phyloP scores from a whole-genome alignment of 2,113 vertebrate genomes.

The Illadopsis cleaveri region DNA sequence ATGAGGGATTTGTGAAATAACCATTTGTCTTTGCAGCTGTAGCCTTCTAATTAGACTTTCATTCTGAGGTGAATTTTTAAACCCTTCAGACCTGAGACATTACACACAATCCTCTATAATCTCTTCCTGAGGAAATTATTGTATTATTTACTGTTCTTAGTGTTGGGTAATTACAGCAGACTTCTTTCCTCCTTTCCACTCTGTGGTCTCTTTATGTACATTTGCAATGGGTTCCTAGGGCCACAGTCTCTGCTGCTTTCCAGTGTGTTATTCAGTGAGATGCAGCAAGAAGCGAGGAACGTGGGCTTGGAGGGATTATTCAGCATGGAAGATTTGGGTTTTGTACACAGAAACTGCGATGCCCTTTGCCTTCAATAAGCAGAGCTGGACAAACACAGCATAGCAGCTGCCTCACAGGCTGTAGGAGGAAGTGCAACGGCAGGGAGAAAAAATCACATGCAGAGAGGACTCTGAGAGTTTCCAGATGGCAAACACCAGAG shows the following conservation, averaged over 20 bases:
- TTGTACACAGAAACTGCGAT: background rate
- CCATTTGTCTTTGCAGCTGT: background rate
- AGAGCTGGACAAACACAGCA: background rate
- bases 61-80: conserved; percentile 12
- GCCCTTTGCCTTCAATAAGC: background rate
- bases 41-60: conserved; percentile 12
- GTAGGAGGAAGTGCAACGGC: background rate
- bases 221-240: background rate
- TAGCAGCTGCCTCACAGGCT: background rate
- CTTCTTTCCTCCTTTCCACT: background rate
- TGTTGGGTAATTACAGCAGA: background rate
- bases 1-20: background rate
- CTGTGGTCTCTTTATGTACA: background rate
- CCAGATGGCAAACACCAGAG: background rate
- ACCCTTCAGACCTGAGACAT: background rate
- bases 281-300: background rate
- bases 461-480: background rate
- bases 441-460: background rate
- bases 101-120: conserved; percentile 10
- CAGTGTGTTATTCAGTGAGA: background rate
- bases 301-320: background rate
- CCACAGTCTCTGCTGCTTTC: background rate
- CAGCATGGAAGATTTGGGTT: background rate
- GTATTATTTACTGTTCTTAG: background rate
- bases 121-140: conserved; percentile 44